These are phyloP conservation scores for Acrocyrtus sp. DNA, from an alignment of 2,888 invertebrate genomes.

Conservation along the genomic window DNA sequence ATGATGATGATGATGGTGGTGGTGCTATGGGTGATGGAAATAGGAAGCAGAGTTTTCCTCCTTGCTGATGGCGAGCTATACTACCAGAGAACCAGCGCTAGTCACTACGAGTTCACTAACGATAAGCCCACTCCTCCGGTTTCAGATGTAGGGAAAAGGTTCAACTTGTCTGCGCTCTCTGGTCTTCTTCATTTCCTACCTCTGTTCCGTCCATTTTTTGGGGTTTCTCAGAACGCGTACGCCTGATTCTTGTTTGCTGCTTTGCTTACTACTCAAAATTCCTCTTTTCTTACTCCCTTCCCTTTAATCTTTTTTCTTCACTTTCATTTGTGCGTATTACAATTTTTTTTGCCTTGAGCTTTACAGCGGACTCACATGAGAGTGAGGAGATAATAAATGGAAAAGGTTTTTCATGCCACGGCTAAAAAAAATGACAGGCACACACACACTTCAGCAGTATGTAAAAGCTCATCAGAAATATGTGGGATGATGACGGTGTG, in stretches of 20 bases:
- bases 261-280: conserved; percentile 11
- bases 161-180: conserved; percentile 40
- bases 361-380: too few relatives aligned
- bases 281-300: conserved; percentile 7
- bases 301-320: not conserved
- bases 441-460: too few relatives aligned
- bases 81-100: not conserved
- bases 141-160: conserved; percentile 7
- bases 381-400: too few relatives aligned
- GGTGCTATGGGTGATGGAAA: not conserved
- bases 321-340: too few relatives aligned
- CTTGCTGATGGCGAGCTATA: not conserved
- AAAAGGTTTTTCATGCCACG: too few relatives aligned
- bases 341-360: too few relatives aligned
- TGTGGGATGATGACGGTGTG: too few relatives aligned
- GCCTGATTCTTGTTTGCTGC: not conserved
- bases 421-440: too few relatives aligned
- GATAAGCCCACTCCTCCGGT: too few relatives aligned
- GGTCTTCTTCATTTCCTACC: conserved; percentile 17
- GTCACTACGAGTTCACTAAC: not conserved
- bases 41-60: conserved; percentile 12
- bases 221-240: not conserved
- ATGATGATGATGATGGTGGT: not conserved
- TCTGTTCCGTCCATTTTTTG: conserved; percentile 1
- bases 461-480: too few relatives aligned